Conservation (phyloP, 1,140 invertebrate species). For the Bombus sylvicola region DNA sequence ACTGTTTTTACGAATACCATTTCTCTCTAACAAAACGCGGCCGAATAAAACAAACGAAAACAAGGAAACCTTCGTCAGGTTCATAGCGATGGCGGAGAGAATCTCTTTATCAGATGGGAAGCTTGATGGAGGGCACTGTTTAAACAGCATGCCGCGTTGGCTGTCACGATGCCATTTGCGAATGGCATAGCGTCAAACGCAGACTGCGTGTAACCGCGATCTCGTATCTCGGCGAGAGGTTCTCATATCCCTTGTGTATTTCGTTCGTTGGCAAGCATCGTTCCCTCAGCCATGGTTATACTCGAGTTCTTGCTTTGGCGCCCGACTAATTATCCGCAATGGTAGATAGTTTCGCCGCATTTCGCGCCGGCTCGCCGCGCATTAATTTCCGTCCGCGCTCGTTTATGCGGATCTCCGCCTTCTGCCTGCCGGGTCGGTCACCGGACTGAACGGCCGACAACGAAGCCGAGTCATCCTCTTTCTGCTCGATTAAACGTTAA, state of each 20-base stretch:
- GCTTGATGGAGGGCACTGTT: neutral
- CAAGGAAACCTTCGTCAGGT: neutral
- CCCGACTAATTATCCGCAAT: conserved; percentile 70
- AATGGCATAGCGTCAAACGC: conserved; percentile 9
- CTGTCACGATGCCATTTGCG: conserved; percentile 40
- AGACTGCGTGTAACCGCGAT: conserved; percentile 53
- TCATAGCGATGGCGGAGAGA: neutral
- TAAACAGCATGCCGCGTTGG: neutral
- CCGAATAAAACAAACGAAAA: neutral
- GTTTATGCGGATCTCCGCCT: conserved; percentile 63
- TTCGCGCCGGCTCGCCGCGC: conserved; percentile 60
- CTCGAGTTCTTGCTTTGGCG: conserved; percentile 56
- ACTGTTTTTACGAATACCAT: too few relatives aligned
- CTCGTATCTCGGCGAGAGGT: conserved; percentile 10
- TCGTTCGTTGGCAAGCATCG: conserved; percentile 27
- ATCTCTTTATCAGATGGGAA: neutral
- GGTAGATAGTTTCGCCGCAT: conserved; percentile 67
- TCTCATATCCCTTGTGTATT: conserved; percentile 19
- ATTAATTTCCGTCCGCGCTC: conserved; percentile 64
- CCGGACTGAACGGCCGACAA: conserved; percentile 28
- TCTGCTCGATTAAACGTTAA: conserved; percentile 55
- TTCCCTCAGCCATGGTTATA: conserved; percentile 5
- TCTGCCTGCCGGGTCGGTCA: conserved; percentile 54
- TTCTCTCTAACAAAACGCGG: too few relatives aligned
- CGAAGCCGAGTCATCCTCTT: conserved; percentile 22